Evolutionary conservation across 2,888 invertebrate genomes (phyloP), one percentile per base, ranked within the genome.

Genomic region (Branchipolynoe longqiensis): DNA sequence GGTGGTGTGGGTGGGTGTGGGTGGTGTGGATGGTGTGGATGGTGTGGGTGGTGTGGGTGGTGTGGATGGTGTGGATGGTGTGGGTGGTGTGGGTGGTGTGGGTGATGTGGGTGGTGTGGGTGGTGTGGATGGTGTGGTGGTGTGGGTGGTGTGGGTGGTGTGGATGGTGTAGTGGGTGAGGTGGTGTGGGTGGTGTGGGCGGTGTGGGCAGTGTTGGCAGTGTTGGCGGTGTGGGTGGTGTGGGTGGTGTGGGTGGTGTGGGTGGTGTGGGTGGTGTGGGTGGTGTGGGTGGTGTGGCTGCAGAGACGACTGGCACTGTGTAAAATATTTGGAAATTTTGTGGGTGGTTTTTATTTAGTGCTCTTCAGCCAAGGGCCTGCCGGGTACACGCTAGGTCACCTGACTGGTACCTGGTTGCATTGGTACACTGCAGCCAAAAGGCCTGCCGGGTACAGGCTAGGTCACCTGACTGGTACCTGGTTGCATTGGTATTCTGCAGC

Each of bases 241-340:
- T 69, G 69, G 25, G 22, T 33, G 69, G n/a, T n/a, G n/a, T n/a
- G 69, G 62, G 33, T 12, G n/a, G 69, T 14, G 36, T 33, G 36
- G n/a, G n/a, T 25, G 14, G 69, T 69, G 69, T 69, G 69, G 25
- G 22, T 33, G 69, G n/a, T n/a, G n/a, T n/a, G 69, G 62, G 33
- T 12, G n/a, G 69, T 14, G 36, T 33, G 36, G n/a, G n/a, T 25
- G 14, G 69, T 69, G 69, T 69, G 69, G 25, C 38, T 33, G 69
- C 38, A 69, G 33, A 36, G 69, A 18, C 8, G 69, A 69, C 69
- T 69, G 69, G 33, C 69, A 69, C 33, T 69, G 69, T 36, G 69
- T 36, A n/a, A n/a, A n/a, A n/a, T n/a, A n/a, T n/a, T n/a, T n/a
- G n/a, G n/a, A n/a, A n/a, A n/a, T n/a, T n/a, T n/a, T n/a, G n/a